Evolutionary conservation across 92 coral and sea anemone species (phyloP), one percentile per base, ranked within the genome.

Genomic region (Metridium senile): DNA sequence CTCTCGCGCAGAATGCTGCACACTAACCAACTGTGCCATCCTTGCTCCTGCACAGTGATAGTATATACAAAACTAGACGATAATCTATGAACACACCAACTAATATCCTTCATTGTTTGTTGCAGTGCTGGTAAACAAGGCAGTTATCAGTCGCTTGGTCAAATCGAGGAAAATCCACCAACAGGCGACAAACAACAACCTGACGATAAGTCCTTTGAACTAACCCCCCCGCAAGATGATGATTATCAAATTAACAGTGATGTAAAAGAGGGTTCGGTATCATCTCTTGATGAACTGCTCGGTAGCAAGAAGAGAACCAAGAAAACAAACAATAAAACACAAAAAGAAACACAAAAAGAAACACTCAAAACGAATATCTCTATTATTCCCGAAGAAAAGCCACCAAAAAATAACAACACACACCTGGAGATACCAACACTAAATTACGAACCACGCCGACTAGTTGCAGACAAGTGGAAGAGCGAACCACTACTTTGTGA

Each of bases 281-380:
- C 82, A 11, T 91, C 97, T 6, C 58, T 89, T 21, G 93, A 88
- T 52, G 86, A 91, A 49, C 82, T 91, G 30, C 75, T 93, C 26
- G 89, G 86, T 21, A 82, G 77, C 16, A 87, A 78, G 22, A 70
- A 72, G 70, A 57, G 58, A 0, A 11, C 49, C 23, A 81, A 73
- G 70, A 71, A 59, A 28, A 45, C 29, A 17, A 64, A 49, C 61
- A 26, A 29, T 9, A 51, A 35, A 66, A 33, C 71, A 1, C 82
- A 82, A 27, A 21, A 70, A 19, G 89, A 75, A 39, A 19, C 67
- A 27, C 33, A 61, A 26, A n/a, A n/a, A n/a, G n/a, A n/a, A n/a
- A n/a, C n/a, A n/a, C n/a, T n/a, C n/a, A n/a, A n/a, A n/a, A n/a
- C n/a, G n/a, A n/a, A n/a, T n/a, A n/a, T n/a, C n/a, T n/a, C n/a